Evolutionary conservation across 1,140 invertebrate species (phyloP), one percentile per base, ranked within the genome.

Genomic region (Lysiphlebus fabarum): DNA sequence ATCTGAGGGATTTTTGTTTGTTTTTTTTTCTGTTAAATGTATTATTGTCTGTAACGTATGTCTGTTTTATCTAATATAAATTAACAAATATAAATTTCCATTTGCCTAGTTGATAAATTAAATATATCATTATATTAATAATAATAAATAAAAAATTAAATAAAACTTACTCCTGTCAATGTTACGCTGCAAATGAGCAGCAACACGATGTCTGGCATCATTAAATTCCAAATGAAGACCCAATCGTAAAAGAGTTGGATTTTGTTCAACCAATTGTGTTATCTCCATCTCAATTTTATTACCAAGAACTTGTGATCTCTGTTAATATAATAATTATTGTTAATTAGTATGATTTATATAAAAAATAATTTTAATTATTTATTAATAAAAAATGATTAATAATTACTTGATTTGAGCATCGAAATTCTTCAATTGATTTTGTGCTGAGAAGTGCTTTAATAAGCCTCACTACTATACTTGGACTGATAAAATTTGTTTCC

Each of bases 281-380:
- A 99, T 94, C 83, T 96, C 92, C 92, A 96, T 98, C 85, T 99
- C 96, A 65, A 93, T 93, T 83, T 96, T 96, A 80, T 97, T 96
- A 67, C 96, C 95, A 66, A 99, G 84, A 59, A 96, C 89, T 82
- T 91, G 87, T 69, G 93, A 93, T 83, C 95, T 89, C 93, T 98
- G 77, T 17, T 14, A 26, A 47, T 45, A 60, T 7, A 38, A 36
- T 6, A 41, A 53, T 7, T 55, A 53, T 40, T 61, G 4, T 26
- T 8, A 9, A 26, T 49, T 11, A 11, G n/a, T n/a, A 33, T 7
- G 2, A 17, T 48, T 48, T 48, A 2, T 17, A 8, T 12, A 5
- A 17, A 48, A 12, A 48, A 44, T 33, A 43, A 37, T 54, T 8
- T 33, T 12, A 56, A 36, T 49, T 50, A 36, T 34, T 45, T 53